phyloP scores from a whole-genome alignment of 2,113 vertebrate species.

The Istiophorus platypterus region DNA sequence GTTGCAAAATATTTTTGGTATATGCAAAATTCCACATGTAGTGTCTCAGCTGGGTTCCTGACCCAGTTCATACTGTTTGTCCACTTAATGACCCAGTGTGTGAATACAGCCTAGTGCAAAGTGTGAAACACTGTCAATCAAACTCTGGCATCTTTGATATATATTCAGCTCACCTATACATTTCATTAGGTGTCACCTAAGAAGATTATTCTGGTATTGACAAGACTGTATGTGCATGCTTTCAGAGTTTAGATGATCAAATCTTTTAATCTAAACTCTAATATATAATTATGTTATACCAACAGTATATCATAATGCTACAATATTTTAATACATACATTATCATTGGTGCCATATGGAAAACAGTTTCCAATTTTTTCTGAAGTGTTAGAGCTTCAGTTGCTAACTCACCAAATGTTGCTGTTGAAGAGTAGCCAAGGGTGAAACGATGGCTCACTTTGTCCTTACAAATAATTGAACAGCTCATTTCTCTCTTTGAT shows the following conservation, averaged over 20 bases:
- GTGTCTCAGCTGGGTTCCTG: slow-evolving; percentile 75
- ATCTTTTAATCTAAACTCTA: not conserved
- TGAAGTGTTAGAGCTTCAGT: not conserved
- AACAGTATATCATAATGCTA: not conserved
- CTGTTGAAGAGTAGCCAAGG: slow-evolving; percentile 15
- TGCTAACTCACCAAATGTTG: slow-evolving; percentile 7
- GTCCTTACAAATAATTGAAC: slow-evolving; percentile 22
- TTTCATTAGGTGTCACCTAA: not conserved
- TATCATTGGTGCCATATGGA: not conserved
- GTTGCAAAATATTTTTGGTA: slow-evolving; percentile 71
- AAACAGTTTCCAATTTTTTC: not conserved
- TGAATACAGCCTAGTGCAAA: slow-evolving; percentile 14
- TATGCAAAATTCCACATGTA: slow-evolving; percentile 73
- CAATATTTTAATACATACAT: not conserved
- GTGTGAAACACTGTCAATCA: slow-evolving; percentile 1
- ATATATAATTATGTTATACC: not conserved
- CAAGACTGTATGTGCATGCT: not conserved
- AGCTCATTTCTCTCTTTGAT: slow-evolving; percentile 20
- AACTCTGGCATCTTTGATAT: not conserved
- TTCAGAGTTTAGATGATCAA: not conserved
- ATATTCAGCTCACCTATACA: not conserved
- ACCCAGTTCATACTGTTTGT: slow-evolving; percentile 74
- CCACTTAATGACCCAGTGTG: slow-evolving; percentile 57
- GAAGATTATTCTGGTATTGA: not conserved
- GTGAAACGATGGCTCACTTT: slow-evolving; percentile 14